Percentiles rank a stretch among this genome's conserved stretches.
Evolutionary conservation across 2,888 invertebrate species (phyloP).

Genomic region (Leptarthrus brevirostris): DNA sequence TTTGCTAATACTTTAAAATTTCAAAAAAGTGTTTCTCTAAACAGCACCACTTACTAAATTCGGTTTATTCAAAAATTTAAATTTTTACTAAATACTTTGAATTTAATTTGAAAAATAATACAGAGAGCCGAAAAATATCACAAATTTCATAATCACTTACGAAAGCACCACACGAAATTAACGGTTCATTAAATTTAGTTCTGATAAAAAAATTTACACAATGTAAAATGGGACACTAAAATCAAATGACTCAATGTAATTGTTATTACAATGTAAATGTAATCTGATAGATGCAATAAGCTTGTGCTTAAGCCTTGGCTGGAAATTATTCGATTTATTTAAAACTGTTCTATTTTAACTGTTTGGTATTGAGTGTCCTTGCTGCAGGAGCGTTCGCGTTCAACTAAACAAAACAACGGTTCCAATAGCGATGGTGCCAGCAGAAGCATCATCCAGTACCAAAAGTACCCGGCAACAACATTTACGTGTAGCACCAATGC

Average conservation of each 20-base stretch:
- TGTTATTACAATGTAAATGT: slow-evolving; percentile 2
- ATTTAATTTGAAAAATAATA: not conserved
- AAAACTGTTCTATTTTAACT: slow-evolving; percentile 9
- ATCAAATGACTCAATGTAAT: not conserved
- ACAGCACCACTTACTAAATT: slow-evolving; percentile 43
- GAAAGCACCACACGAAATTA: slow-evolving; percentile 40
- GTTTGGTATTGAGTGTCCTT: slow-evolving; percentile 60
- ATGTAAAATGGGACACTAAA: not conserved
- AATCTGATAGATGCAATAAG: not conserved
- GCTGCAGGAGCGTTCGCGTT: slow-evolving; percentile 65
- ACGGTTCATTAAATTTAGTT: not conserved
- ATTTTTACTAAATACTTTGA: not conserved
- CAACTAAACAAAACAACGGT: slow-evolving; percentile 60
- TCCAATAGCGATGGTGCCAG: slow-evolving; percentile 40
- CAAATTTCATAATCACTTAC: slow-evolving; percentile 40
- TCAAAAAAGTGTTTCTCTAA: too few species aligned
- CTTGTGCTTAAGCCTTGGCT: not conserved
- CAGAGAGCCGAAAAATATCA: slow-evolving; percentile 39
- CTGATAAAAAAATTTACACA: slow-evolving; percentile 9
- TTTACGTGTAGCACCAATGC: slow-evolving; percentile 1
- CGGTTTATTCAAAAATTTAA: slow-evolving; percentile 5
- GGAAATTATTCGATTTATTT: slow-evolving; percentile 27
- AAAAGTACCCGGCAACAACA: slow-evolving; percentile 23
- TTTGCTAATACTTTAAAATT: too few species aligned
- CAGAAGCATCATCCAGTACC: slow-evolving; percentile 31